Evolutionary conservation across 1,140 invertebrate species (phyloP).

Genomic region (Apocrypta bakeri): DNA sequence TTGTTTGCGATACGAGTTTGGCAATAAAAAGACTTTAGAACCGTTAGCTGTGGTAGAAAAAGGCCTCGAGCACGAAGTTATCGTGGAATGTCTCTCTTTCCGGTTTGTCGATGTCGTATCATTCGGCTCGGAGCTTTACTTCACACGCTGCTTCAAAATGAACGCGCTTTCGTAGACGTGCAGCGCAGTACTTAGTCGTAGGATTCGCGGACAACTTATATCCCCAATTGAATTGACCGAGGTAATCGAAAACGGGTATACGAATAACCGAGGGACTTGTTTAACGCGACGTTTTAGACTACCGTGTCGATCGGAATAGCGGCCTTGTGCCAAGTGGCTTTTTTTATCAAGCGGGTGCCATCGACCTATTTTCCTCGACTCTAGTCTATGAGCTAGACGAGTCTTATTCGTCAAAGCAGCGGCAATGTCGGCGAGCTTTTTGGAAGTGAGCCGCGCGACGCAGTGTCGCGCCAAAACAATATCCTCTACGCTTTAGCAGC

Average conservation of each 20-base stretch:
- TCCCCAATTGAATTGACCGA: no score
- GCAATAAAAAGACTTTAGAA: not conserved
- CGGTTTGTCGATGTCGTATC: not conserved
- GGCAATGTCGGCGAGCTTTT: not conserved
- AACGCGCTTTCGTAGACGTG: no score
- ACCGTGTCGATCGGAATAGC: not conserved
- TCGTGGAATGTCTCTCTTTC: not conserved
- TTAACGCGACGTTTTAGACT: not conserved
- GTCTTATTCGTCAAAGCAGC: not conserved
- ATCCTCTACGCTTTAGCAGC: not conserved
- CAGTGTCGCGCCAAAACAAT: constrained; percentile 27
- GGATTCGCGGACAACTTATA: no score
- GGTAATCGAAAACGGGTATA: no score
- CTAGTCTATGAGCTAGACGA: not conserved
- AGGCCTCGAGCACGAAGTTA: not conserved
- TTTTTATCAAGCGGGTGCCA: constrained; percentile 15
- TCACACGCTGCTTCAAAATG: no score
- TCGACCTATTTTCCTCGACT: constrained; percentile 1
- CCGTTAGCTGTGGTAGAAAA: no score
- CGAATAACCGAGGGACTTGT: not conserved
- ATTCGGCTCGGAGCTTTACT: not conserved
- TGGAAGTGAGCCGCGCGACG: constrained; percentile 32
- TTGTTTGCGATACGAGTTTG: not conserved
- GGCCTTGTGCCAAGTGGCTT: constrained; percentile 27
- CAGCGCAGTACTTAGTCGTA: no score